Evolutionary conservation across 2,797 vertebrate species (phyloP).

Genomic region (Gallinago stenura): DNA sequence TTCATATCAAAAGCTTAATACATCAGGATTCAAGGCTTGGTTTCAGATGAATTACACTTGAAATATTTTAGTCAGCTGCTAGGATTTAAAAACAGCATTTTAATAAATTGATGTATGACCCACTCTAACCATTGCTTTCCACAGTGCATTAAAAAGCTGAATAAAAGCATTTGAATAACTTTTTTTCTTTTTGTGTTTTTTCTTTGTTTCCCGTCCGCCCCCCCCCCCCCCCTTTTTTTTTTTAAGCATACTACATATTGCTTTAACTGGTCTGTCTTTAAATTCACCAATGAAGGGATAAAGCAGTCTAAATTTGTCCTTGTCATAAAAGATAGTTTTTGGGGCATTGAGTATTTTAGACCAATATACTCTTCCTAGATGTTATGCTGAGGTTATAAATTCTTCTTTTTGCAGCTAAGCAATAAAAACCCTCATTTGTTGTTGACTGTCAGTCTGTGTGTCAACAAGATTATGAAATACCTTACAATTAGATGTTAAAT

Average conservation of each 20-base stretch:
- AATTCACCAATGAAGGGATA: background rate
- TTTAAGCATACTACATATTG: background rate
- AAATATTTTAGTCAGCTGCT: slow-evolving; percentile 65
- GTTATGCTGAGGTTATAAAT: background rate
- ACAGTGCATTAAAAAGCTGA: slow-evolving; percentile 10
- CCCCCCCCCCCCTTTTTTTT: background rate
- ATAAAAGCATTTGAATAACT: background rate
- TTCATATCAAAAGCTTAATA: slow-evolving; percentile 50
- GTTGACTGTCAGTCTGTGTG: background rate
- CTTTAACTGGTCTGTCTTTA: background rate
- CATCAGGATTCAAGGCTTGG: slow-evolving; percentile 21
- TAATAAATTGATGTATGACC: slow-evolving; percentile 59
- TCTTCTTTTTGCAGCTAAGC: background rate
- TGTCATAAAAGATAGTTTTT: background rate
- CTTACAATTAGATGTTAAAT: background rate
- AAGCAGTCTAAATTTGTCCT: background rate
- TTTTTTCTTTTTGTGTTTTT: background rate
- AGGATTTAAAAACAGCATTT: slow-evolving; percentile 45
- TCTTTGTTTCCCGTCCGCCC: no score
- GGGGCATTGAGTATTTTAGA: background rate
- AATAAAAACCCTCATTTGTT: background rate
- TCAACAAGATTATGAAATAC: background rate
- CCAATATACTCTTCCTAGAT: background rate
- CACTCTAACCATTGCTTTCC: background rate
- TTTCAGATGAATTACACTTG: slow-evolving; percentile 61